Conservation (phyloP, 2,797 vertebrate genomes). For the Fratercula arctica region DNA sequence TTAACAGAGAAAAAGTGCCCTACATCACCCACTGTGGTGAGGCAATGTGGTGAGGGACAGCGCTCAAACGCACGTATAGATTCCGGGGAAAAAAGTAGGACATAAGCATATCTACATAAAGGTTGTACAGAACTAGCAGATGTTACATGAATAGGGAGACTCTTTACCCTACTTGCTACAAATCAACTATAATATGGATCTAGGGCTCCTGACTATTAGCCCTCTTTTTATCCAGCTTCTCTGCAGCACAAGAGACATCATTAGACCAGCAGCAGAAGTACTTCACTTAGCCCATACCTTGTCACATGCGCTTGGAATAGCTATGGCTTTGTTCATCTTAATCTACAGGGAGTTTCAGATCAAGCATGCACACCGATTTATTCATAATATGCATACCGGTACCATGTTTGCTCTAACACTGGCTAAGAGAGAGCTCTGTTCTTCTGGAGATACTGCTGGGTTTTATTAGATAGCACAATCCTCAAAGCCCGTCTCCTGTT, state of each 20-base stretch:
- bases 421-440: not conserved
- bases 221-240: constrained; percentile 1
- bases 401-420: not conserved
- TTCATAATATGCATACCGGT: not conserved
- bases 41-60: not conserved
- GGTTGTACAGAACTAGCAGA: constrained; percentile 8
- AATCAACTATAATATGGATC: not conserved
- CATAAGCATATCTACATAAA: not conserved
- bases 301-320: not conserved
- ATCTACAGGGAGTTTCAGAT: constrained; percentile 11
- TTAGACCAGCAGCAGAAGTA: not conserved
- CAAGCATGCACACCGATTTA: not conserved
- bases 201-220: not conserved
- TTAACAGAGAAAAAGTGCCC: not conserved
- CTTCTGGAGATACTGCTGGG: not conserved
- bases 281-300: not conserved
- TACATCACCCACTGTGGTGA: not conserved
- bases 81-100: not conserved
- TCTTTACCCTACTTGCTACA: not conserved
- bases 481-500: not conserved
- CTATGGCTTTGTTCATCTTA: not conserved
- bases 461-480: not conserved
- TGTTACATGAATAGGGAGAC: constrained; percentile 23
- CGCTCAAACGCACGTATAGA: not conserved
- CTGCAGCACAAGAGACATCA: not conserved